These are phyloP conservation scores for Gila orcuttii DNA, from an alignment of 2,113 vertebrate genomes.

Conservation along the genomic window DNA sequence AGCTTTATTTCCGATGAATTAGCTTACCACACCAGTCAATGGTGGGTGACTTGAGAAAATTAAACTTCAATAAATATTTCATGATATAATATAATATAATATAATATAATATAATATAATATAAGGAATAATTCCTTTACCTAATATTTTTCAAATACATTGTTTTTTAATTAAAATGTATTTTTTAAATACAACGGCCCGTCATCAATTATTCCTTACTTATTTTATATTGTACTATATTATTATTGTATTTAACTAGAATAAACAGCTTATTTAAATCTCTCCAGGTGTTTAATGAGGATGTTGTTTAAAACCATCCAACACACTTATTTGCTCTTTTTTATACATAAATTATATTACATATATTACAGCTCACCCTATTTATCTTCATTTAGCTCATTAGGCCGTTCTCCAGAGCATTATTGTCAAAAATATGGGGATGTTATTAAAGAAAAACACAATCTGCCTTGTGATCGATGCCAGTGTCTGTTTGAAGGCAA, in stretches of 20 bases:
- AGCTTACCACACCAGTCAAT: neutral
- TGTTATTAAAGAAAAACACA: constrained; percentile 16
- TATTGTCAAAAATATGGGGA: constrained; percentile 29
- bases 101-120: neutral
- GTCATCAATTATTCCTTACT: too few species aligned
- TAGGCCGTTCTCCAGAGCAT: constrained; percentile 31
- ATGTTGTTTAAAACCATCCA: neutral
- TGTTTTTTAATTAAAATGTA: too few species aligned
- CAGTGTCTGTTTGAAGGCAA: neutral
- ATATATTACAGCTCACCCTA: constrained; percentile 1
- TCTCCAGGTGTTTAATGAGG: constrained; percentile 12
- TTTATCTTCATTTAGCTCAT: constrained; percentile 41
- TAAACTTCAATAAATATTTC: neutral
- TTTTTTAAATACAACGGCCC: too few species aligned
- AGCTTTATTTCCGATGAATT: neutral
- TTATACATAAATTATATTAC: constrained; percentile 16
- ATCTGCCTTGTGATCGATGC: neutral
- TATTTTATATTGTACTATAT: too few species aligned
- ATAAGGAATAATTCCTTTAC: neutral
- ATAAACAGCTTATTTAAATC: constrained; percentile 4
- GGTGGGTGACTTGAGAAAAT: neutral
- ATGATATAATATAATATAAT: neutral
- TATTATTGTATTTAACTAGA: neutral
- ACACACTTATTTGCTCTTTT: constrained; percentile 20
- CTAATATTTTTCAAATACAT: too few species aligned